These are phyloP conservation scores for Lutraria lutraria DNA, from an alignment of 2,888 invertebrate species.

Conservation along the genomic window DNA sequence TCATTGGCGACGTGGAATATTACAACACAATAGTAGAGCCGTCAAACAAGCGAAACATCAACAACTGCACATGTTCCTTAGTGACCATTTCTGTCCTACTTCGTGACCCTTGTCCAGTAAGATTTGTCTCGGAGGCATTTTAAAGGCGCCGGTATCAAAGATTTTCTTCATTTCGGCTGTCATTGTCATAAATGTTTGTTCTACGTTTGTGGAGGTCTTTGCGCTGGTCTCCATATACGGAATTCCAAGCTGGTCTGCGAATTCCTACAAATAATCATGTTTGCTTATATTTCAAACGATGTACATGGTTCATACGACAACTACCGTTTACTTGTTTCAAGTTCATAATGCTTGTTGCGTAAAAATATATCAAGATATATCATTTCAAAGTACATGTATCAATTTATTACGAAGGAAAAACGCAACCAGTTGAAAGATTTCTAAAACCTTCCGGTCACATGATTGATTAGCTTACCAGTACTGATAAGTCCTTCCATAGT, in stretches of 20 bases:
- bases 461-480: too few relatives aligned
- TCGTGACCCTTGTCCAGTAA: constrained; percentile 11
- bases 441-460: too few relatives aligned
- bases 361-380: too few relatives aligned
- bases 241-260: constrained; percentile 58
- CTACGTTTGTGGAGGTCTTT: constrained; percentile 89
- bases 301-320: too few relatives aligned
- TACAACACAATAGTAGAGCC: neutral
- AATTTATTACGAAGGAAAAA: too few relatives aligned
- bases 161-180: constrained; percentile 93
- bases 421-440: too few relatives aligned
- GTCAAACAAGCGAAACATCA: constrained; percentile 17
- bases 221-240: constrained; percentile 72
- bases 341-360: too few relatives aligned
- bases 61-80: constrained; percentile 40
- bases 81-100: constrained; percentile 24
- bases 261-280: constrained; percentile 47
- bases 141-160: constrained; percentile 54
- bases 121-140: constrained; percentile 22
- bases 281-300: too few relatives aligned
- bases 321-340: too few relatives aligned
- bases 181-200: constrained; percentile 99
- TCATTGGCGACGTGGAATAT: constrained; percentile 1
- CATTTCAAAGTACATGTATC: too few relatives aligned
- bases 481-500: too few relatives aligned